Evolutionary conservation across 1,140 invertebrate genomes (phyloP).

Genomic region (Macrosteles quadrilineatus): DNA sequence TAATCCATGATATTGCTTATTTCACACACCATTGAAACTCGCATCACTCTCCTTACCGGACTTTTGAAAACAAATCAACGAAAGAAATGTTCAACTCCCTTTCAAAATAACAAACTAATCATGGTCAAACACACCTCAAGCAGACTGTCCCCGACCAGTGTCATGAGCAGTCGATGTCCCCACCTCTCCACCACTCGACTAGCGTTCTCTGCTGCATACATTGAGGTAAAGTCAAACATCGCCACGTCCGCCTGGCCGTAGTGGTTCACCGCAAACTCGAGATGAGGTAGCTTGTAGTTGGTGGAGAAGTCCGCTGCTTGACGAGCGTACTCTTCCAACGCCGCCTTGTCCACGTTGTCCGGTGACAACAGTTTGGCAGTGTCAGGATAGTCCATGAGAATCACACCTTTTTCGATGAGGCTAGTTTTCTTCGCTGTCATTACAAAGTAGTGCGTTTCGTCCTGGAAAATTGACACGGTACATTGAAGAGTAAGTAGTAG

Average conservation of each 20-base stretch:
- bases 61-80: no score
- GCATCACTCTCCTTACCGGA: no score
- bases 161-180: constrained; percentile 79
- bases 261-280: constrained; percentile 97
- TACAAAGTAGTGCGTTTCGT: constrained; percentile 99
- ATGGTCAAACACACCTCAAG: no score
- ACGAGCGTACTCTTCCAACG: constrained; percentile 86
- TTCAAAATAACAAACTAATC: no score
- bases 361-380: constrained; percentile 82
- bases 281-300: constrained; percentile 81
- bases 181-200: constrained; percentile 76
- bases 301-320: constrained; percentile 98
- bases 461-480: no score
- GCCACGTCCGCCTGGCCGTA: constrained; percentile 97
- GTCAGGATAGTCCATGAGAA: constrained; percentile 70
- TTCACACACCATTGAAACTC: no score
- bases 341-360: constrained; percentile 90
- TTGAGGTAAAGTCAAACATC: constrained; percentile 99
- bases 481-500: no score
- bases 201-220: constrained; percentile 97
- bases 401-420: constrained; percentile 87
- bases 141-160: constrained; percentile 93
- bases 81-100: no score
- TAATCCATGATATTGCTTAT: no score
- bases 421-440: constrained; percentile 99